phyloP scores from a whole-genome alignment of 2,797 vertebrate species.

The Coregonus sp. region DNA sequence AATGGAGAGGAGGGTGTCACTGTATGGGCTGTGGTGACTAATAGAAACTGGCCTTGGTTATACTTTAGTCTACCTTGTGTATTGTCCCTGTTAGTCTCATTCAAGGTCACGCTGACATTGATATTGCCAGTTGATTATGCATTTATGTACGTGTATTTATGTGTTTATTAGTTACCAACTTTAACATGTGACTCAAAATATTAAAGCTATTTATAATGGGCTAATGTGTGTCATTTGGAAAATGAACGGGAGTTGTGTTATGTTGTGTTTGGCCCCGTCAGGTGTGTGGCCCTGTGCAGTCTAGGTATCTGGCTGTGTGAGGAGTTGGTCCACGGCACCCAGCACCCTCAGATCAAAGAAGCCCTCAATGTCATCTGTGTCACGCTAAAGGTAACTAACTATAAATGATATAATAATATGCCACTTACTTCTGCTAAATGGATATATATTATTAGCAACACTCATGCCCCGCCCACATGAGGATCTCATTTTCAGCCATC shows the following conservation, averaged over 20 bases:
- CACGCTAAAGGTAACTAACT: conserved; percentile 86
- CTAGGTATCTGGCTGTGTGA: conserved; percentile 98
- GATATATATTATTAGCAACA: no score
- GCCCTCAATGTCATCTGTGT: conserved; percentile 97
- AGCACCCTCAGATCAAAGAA: conserved; percentile 95
- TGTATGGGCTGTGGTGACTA: no score
- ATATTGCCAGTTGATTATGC: no score
- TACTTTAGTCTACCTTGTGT: no score
- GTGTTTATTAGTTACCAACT: neutral
- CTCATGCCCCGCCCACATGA: no score
- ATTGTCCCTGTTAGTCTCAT: no score
- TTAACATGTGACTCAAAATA: neutral
- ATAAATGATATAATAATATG: neutral
- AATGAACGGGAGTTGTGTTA: neutral
- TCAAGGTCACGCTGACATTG: neutral
- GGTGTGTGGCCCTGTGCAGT: conserved; percentile 96
- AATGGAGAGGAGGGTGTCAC: neutral
- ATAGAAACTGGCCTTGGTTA: no score
- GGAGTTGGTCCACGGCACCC: conserved; percentile 90
- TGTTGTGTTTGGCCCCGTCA: conserved; percentile 55
- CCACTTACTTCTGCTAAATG: no score
- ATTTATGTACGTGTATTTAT: neutral
- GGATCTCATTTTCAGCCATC: no score
- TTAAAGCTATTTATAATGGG: neutral
- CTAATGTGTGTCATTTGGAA: neutral